Percentiles rank a stretch among this genome's conserved stretches.
These are phyloP conservation scores for Mormyrops attenuatus DNA, from an alignment of 2,797 vertebrate genomes.

Conservation along the genomic window DNA sequence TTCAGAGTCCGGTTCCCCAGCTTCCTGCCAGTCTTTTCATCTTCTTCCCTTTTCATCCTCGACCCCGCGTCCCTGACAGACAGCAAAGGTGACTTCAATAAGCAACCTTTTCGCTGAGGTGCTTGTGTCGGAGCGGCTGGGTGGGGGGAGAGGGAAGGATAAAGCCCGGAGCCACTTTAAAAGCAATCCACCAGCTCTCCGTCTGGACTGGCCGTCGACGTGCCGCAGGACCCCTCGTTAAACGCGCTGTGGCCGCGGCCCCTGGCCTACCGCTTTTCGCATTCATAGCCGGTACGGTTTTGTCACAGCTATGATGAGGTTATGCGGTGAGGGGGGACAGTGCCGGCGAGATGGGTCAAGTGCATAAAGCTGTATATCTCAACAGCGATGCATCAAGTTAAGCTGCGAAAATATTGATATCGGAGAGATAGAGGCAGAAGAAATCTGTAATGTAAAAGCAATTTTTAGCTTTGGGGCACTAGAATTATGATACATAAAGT, in stretches of 20 bases:
- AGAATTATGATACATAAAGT: background rate
- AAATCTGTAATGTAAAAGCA: background rate
- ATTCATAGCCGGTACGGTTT: background rate
- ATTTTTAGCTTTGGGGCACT: background rate
- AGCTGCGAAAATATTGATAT: background rate
- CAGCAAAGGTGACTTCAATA: constrained; percentile 5
- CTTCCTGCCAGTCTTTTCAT: background rate
- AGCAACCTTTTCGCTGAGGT: background rate
- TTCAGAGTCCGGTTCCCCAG: background rate
- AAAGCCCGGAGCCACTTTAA: background rate
- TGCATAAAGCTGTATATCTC: background rate
- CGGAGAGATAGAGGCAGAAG: background rate
- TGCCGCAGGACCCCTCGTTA: background rate
- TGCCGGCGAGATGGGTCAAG: background rate
- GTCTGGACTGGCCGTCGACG: background rate
- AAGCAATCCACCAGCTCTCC: background rate
- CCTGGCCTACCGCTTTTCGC: background rate
- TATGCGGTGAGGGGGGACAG: background rate
- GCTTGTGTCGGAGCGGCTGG: background rate
- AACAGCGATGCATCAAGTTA: background rate
- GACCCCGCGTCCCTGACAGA: background rate
- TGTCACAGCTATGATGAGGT: background rate
- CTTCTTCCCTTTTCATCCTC: background rate
- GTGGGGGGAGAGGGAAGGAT: background rate
- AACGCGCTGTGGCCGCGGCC: background rate